Evolutionary conservation across 2,888 invertebrate genomes (phyloP).

Genomic region (Synanthedon andrenaeformis): DNA sequence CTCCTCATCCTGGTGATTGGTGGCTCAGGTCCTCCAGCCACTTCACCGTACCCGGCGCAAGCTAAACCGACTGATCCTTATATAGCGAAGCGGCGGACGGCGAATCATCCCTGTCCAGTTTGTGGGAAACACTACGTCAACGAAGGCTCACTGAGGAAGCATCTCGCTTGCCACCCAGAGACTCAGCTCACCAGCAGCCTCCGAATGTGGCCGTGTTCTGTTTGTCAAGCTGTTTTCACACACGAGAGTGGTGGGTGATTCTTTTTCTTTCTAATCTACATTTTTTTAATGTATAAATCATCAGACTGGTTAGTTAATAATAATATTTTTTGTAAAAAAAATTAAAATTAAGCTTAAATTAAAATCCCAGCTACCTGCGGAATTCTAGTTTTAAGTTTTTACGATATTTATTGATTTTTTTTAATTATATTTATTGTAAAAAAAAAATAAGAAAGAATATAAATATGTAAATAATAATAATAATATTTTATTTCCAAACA

Average conservation of each 20-base stretch:
- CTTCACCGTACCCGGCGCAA: conserved; percentile 71
- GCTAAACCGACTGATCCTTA: conserved; percentile 78
- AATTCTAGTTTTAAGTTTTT: no score
- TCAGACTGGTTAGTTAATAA: no score
- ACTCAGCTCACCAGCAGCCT: conserved; percentile 88
- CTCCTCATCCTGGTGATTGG: conserved; percentile 63
- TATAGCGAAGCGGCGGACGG: conserved; percentile 93
- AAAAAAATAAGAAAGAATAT: no score
- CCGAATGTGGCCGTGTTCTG: conserved; percentile 96
- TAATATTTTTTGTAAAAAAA: no score
- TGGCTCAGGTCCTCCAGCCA: conserved; percentile 69
- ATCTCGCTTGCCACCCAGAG: conserved; percentile 93
- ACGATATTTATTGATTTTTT: no score
- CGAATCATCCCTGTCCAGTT: conserved; percentile 94
- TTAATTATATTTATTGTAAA: no score
- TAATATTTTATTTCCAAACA: no score
- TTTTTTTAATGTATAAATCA: background rate
- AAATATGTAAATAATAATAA: no score
- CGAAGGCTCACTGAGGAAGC: conserved; percentile 92
- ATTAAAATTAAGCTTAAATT: no score
- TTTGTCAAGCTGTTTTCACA: conserved; percentile 94
- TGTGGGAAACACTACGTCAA: conserved; percentile 97
- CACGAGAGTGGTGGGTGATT: conserved; percentile 86
- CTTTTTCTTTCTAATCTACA: background rate
- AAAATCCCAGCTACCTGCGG: no score